Conservation (phyloP, 2,113 vertebrate species). For the Phaetusa simplex region DNA sequence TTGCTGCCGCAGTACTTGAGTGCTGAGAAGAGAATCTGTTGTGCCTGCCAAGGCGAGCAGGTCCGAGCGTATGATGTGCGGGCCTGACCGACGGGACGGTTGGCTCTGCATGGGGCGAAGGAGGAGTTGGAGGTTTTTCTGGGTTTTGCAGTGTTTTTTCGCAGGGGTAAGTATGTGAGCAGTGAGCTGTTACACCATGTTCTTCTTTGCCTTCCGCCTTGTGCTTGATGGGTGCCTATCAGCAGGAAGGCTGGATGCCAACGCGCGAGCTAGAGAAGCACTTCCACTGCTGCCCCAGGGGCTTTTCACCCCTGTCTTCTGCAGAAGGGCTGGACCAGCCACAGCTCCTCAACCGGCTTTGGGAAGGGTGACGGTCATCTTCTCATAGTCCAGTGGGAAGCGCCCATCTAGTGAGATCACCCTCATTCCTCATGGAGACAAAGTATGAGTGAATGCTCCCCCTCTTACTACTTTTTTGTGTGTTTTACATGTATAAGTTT, state of each 20-base stretch:
- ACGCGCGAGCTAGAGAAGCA: fast-evolving
- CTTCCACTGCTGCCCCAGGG: not conserved
- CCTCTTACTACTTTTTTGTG: not conserved
- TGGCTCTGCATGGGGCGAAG: fast-evolving
- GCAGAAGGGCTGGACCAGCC: not conserved
- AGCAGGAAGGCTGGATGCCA: not conserved
- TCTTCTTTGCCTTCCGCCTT: not conserved
- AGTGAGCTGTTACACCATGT: fast-evolving
- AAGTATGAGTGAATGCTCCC: not conserved
- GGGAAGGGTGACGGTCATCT: not conserved
- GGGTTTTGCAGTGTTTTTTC: not conserved
- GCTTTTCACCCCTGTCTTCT: not conserved
- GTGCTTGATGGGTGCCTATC: fast-evolving
- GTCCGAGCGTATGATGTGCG: not conserved
- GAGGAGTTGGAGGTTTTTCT: not conserved
- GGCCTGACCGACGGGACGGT: not conserved
- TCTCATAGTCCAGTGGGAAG: not conserved
- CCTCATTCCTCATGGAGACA: not conserved
- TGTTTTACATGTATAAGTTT: not conserved
- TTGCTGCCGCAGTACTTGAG: not conserved
- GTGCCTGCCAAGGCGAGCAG: not conserved
- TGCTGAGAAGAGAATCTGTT: not conserved
- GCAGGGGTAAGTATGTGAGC: fast-evolving
- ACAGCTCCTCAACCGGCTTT: not conserved
- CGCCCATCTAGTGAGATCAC: not conserved